Conservation (phyloP, 1,140 invertebrate genomes). For the Bursaphelenchus mucronatus region DNA sequence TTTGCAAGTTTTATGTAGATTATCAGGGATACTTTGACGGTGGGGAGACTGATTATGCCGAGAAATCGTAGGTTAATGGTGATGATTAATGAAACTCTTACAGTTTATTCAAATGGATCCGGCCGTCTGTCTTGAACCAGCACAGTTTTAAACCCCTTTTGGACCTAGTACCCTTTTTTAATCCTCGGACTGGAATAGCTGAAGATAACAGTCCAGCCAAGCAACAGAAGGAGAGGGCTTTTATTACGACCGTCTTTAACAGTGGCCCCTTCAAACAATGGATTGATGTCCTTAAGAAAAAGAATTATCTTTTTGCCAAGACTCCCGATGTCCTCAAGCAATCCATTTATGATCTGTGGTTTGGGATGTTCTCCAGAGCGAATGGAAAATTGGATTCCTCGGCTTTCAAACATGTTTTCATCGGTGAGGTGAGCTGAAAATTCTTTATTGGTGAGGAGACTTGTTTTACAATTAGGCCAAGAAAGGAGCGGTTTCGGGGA, state of each 20-base stretch:
- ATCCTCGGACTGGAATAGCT: constrained; percentile 18
- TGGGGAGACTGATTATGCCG: background rate
- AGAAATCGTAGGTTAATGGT: background rate
- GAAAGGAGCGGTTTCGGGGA: constrained; percentile 64
- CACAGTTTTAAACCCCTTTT: constrained; percentile 18
- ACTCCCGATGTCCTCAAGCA: constrained; percentile 12
- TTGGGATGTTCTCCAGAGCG: constrained; percentile 22
- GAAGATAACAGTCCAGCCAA: constrained; percentile 8
- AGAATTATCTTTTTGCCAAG: constrained; percentile 26
- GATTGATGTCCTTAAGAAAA: constrained; percentile 15
- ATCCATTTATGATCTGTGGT: constrained; percentile 10
- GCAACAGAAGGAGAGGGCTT: constrained; percentile 14
- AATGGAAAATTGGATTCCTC: constrained; percentile 19
- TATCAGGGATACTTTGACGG: constrained; percentile 15
- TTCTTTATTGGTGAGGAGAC: no score
- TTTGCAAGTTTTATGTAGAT: constrained; percentile 14
- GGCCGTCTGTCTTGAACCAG: background rate
- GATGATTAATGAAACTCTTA: background rate
- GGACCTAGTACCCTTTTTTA: constrained; percentile 1
- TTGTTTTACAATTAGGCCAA: background rate
- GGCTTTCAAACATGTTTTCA: constrained; percentile 28
- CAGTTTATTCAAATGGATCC: constrained; percentile 21
- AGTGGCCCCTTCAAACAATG: constrained; percentile 10
- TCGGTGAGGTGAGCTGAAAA: constrained; percentile 16
- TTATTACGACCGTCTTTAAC: constrained; percentile 8